Percentiles rank a stretch among this genome's conserved stretches.
These are phyloP conservation scores for Coptodon bakossiorum DNA, from an alignment of 2,113 vertebrate genomes.

Conservation along the genomic window DNA sequence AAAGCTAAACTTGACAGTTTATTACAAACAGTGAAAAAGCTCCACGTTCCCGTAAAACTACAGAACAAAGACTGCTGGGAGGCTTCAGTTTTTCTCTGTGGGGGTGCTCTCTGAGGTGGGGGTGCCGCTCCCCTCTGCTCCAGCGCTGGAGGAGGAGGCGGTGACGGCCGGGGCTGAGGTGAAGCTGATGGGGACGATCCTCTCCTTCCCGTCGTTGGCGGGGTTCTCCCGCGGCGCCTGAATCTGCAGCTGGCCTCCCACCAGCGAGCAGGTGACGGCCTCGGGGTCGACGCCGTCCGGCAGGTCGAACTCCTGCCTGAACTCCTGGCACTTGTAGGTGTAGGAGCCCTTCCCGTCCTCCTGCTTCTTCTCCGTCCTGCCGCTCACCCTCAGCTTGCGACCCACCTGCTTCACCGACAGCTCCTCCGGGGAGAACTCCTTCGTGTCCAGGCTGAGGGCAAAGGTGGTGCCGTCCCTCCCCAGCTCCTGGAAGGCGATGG, in stretches of 20 bases:
- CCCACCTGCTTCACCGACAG: slow-evolving; percentile 74
- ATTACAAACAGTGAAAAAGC: background rate
- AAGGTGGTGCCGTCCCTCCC: slow-evolving; percentile 33
- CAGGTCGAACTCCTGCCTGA: slow-evolving; percentile 73
- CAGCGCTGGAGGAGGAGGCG: background rate
- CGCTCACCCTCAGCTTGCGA: slow-evolving; percentile 70
- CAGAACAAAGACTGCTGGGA: background rate
- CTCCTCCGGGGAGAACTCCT: slow-evolving; percentile 63
- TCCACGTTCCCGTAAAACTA: background rate
- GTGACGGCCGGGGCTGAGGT: slow-evolving; percentile 8
- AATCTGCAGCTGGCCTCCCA: slow-evolving; percentile 66
- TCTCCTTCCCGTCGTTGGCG: slow-evolving; percentile 41
- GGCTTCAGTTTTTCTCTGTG: background rate
- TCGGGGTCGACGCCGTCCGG: slow-evolving; percentile 62
- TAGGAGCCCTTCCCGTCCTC: slow-evolving; percentile 66
- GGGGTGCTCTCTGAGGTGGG: background rate
- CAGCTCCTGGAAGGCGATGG: slow-evolving; percentile 60
- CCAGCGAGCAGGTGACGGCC: slow-evolving; percentile 66
- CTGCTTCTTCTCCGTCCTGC: slow-evolving; percentile 68
- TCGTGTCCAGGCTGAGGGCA: slow-evolving; percentile 69
- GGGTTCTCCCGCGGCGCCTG: slow-evolving; percentile 48
- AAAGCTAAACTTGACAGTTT: background rate
- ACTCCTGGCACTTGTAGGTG: slow-evolving; percentile 69
- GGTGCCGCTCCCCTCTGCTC: background rate
- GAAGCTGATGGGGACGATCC: slow-evolving; percentile 66